Conservation (phyloP, 92 coral and sea anemone species). For the Umimayanthus chanpuru region DNA sequence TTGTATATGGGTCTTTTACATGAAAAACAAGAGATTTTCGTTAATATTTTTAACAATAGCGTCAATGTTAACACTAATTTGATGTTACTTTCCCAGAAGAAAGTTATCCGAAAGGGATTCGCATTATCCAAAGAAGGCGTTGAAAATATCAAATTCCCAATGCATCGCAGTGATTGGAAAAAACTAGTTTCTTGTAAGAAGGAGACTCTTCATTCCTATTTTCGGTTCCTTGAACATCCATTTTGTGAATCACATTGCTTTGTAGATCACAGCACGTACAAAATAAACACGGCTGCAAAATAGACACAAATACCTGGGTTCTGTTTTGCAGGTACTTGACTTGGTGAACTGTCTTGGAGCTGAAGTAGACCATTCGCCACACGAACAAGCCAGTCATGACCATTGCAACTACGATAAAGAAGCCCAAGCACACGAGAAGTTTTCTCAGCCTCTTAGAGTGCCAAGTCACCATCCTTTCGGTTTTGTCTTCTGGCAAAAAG, state of each 20-base stretch:
- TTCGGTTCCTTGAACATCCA: neutral
- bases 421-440: conserved; percentile 57
- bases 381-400: conserved; percentile 88
- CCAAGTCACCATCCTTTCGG: conserved; percentile 73
- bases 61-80: neutral
- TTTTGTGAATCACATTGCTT: neutral
- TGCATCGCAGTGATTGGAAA: neutral
- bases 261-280: neutral
- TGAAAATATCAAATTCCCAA: conserved; percentile 2
- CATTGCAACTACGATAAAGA: conserved; percentile 71
- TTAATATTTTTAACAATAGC: conserved; percentile 17
- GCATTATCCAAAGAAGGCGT: neutral
- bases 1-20: neutral
- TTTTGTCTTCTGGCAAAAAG: conserved; percentile 60
- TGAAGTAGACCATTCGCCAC: conserved; percentile 68
- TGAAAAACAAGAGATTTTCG: too few species aligned
- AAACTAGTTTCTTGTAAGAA: neutral
- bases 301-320: conserved; percentile 18
- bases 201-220: neutral
- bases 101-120: neutral
- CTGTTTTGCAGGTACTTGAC: conserved; percentile 2
- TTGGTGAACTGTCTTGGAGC: neutral
- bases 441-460: conserved; percentile 63
- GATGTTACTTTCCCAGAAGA: neutral
- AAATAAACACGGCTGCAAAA: conserved; percentile 4